phyloP scores from a whole-genome alignment of 2,888 invertebrate genomes.

The Miltochrista miniata region DNA sequence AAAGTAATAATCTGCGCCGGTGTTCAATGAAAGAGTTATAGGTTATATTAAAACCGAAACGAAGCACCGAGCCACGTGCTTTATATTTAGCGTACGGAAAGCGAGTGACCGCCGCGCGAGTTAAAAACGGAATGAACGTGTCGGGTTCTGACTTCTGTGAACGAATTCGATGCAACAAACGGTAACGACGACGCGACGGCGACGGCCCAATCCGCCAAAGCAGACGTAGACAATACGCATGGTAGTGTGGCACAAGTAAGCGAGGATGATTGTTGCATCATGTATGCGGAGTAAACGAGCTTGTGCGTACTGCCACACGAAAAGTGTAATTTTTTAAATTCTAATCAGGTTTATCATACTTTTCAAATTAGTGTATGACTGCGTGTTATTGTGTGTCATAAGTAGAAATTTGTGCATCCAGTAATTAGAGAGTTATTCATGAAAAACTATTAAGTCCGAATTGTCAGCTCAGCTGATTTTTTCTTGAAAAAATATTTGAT shows the following conservation, averaged over 20 bases:
- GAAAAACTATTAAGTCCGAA: no score
- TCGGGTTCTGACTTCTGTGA: conserved; percentile 7
- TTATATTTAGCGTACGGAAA: conserved; percentile 53
- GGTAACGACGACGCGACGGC: background rate
- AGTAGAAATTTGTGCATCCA: no score
- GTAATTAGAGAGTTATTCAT: no score
- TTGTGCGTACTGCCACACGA: no score
- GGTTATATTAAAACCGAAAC: conserved; percentile 59
- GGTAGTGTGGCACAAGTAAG: conserved; percentile 47
- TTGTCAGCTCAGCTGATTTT: no score
- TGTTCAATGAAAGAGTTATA: conserved; percentile 35
- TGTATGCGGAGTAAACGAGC: conserved; percentile 7
- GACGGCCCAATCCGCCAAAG: conserved; percentile 19
- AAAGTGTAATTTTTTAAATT: no score
- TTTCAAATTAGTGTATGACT: no score
- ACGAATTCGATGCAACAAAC: background rate
- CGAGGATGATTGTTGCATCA: conserved; percentile 58
- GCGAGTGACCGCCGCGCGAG: conserved; percentile 56
- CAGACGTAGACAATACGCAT: conserved; percentile 39
- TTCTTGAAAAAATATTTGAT: no score
- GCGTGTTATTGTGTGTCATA: no score
- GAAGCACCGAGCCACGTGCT: conserved; percentile 71
- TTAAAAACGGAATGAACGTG: conserved; percentile 68
- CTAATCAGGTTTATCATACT: no score
- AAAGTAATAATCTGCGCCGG: conserved; percentile 18